These are phyloP conservation scores for Oryzias javanicus DNA, from an alignment of 2,113 vertebrate genomes.

Conservation along the genomic window DNA sequence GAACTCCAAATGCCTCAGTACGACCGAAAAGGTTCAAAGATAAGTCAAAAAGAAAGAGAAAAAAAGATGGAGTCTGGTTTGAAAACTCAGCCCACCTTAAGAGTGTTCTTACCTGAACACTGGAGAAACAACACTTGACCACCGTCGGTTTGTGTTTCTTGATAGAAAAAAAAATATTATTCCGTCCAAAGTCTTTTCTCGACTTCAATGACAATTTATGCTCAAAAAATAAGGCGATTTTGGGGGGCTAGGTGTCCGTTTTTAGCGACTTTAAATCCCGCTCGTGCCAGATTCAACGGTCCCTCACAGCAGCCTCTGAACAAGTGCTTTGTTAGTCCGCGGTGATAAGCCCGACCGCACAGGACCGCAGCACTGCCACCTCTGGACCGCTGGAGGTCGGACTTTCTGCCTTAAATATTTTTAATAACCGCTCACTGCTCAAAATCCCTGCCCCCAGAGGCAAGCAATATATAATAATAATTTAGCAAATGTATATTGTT, in stretches of 20 bases:
- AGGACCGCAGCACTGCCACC: conserved; percentile 2
- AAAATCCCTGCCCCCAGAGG: background rate
- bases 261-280: too few species aligned
- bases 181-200: conserved; percentile 1
- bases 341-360: conserved; percentile 29
- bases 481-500: too few species aligned
- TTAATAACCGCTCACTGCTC: too few species aligned
- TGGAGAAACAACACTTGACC: conserved; percentile 2
- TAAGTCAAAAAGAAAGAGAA: background rate
- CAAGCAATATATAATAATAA: too few species aligned
- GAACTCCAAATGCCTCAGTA: background rate
- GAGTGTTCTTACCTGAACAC: conserved; percentile 49
- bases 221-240: too few species aligned
- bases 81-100: background rate
- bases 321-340: conserved; percentile 54
- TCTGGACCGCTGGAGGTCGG: conserved; percentile 41
- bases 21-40: background rate
- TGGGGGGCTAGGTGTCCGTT: too few species aligned
- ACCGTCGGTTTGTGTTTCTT: conserved; percentile 14
- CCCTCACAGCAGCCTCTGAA: conserved; percentile 4
- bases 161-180: conserved; percentile 9
- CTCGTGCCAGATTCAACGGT: conserved; percentile 7
- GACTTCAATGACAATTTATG: too few species aligned
- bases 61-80: background rate
- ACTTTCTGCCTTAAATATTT: background rate